Base-by-base conservation (phyloP, 2,797 vertebrate genomes). In the Siniperca undulata region DNA sequence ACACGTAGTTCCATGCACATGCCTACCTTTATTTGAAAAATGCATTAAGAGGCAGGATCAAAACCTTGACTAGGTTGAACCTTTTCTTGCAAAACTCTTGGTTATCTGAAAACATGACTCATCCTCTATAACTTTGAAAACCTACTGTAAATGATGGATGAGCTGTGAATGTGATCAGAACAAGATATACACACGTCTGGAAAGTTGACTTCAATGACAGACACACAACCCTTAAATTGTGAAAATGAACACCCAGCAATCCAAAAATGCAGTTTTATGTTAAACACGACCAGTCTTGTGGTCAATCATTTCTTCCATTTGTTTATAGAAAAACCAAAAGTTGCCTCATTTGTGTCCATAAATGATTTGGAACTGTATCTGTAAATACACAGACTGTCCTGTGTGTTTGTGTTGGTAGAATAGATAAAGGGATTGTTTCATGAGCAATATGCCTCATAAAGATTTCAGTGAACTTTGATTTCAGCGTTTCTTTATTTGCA, bases 331-430 rank as follows among this genome's bases (percentile, higher is more conserved):
- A 75, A 87, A 91, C 84, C 82, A 90, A 80, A 92, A 89, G 88
- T 83, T 91, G 83, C 89, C 88, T 93, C 91, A 83, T 90, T 88
- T 93, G 89, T 92, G 82, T 89, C 82, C 70, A 80, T 85, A 44
- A 61, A 76, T 91, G 81, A 86, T 94, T 91, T 95, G 88, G 89
- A 94, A 90, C 66, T 94, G 92, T 91, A 91, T 93, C 86, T 94
- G 96, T 97, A 96, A 96, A 95, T 95, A 95, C 71, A 78, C 71
- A 81, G 95, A 96, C 94, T 96, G 96, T 94, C 94, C 96, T 96
- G 97, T 97, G 97, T 98, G 97, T 97, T 96, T 96, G 95, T 97
- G 96, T 97, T 96, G 94, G 94, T 97, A 97, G 97, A 96, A 92
- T 97, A 98, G 97, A 96, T 80, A 30, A 96, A 96, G 95, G 93